Evolutionary conservation across 1,140 invertebrate species (phyloP), one percentile per base, ranked within the genome.

Genomic region (Camponotus vicinus): DNA sequence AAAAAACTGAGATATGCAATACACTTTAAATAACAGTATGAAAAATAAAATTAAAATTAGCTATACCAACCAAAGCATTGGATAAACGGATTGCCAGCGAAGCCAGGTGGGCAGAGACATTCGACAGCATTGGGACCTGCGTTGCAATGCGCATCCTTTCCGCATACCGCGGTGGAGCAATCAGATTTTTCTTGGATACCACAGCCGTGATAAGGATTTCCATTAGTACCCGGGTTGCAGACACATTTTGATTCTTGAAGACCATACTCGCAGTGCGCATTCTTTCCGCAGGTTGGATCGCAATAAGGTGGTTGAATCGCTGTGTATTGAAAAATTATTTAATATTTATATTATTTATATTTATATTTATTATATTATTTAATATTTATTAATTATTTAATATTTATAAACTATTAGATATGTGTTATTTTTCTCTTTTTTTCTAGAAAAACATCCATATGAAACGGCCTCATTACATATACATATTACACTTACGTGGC

Each of bases 261-360:
- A 18, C 97, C 97, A 91, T 99, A 99, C 91, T 98, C 97, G 92
- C 98, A 99, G 92, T 99, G 98, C 13, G 98, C 97, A 94, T 98
- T 98, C 34, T 96, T 91, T 0, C 97, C 98, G 93, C 98, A 99
- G 32, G 85, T 91, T n/a, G 98, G 98, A 52, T 96, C 95, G 94
- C 98, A 99, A 34, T 95, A 94, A 32, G 98, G 98, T 89, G 97
- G 97, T 61, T 96, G 95, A 87, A 98, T 96, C 11, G 98, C 97
- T 98, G 93, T 40, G 96, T 96, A 93, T 37, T 21, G 21, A 21
- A 1, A 27, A 27, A 27, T 27, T 27, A 18, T 37, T 78, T 55
- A 67, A 79, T 21, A 71, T 32, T 71, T 71, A 3, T n/a, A 71
- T 27, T 27, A 27, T 27, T 27, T 27, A 27, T 27, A 27, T 27